Percentiles rank a stretch among this genome's conserved stretches.
phyloP scores from a whole-genome alignment of 2,113 vertebrate genomes.

The Tricholaema leucomelas region DNA sequence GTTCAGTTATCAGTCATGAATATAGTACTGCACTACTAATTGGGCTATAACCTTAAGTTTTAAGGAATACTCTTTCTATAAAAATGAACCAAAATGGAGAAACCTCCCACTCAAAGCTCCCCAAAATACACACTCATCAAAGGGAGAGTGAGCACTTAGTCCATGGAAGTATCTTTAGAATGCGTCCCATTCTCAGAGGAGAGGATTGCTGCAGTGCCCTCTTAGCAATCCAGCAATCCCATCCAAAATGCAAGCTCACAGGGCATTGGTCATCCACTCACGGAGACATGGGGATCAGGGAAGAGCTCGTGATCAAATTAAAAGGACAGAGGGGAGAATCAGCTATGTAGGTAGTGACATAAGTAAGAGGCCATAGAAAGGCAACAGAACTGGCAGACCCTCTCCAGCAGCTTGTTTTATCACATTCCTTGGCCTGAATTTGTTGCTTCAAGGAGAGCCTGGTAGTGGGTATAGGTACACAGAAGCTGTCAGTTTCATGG shows the following conservation, averaged over 20 bases:
- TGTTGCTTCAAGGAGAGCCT: background rate
- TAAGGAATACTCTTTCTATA: too few relatives aligned
- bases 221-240: background rate
- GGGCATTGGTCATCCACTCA: background rate
- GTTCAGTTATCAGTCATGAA: too few relatives aligned
- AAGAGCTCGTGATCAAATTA: background rate
- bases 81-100: too few relatives aligned
- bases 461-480: background rate
- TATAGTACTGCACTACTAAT: too few relatives aligned
- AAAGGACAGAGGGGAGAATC: background rate
- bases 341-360: background rate
- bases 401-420: background rate
- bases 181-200: too few relatives aligned
- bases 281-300: accelerated
- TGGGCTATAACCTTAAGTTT: too few relatives aligned
- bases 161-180: too few relatives aligned
- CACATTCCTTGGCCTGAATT: background rate
- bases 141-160: too few relatives aligned
- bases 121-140: too few relatives aligned
- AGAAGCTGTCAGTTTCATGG: background rate
- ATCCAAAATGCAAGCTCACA: accelerated
- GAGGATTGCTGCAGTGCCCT: background rate
- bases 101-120: too few relatives aligned
- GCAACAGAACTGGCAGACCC: background rate
- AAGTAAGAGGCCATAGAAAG: background rate